A percentile compares a stretch with the other conserved stretches of the same genome.
These are phyloP conservation scores for Napeogenes sylphis DNA, from an alignment of 2,888 invertebrate genomes.

Conservation along the genomic window DNA sequence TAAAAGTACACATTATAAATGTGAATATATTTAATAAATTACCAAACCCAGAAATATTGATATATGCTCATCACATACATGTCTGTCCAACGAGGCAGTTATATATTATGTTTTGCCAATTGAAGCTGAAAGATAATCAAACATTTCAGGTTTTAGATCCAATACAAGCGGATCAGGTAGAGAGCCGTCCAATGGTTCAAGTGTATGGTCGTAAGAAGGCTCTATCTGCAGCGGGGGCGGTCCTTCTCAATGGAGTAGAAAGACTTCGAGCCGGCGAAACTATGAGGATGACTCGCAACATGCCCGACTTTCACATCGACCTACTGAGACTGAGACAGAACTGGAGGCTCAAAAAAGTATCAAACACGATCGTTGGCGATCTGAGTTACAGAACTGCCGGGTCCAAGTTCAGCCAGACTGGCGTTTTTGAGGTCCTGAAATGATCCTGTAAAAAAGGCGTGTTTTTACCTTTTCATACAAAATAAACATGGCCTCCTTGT, in stretches of 20 bases:
- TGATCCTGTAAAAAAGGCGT: too few species aligned
- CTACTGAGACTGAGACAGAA: slow-evolving; percentile 91
- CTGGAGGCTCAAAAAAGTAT: slow-evolving; percentile 97
- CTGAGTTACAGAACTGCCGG: slow-evolving; percentile 97
- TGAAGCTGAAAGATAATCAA: neutral
- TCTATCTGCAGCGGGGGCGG: slow-evolving; percentile 89
- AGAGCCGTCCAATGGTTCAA: slow-evolving; percentile 91
- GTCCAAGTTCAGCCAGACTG: slow-evolving; percentile 94
- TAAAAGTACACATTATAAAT: too few species aligned
- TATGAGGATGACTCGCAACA: slow-evolving; percentile 83
- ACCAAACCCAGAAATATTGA: too few species aligned
- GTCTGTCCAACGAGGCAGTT: too few species aligned
- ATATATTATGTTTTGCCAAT: neutral
- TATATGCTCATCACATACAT: too few species aligned
- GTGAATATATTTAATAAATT: too few species aligned
- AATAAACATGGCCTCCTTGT: too few species aligned
- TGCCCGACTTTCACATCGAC: slow-evolving; percentile 95
- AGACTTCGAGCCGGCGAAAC: slow-evolving; percentile 89
- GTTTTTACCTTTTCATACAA: too few species aligned
- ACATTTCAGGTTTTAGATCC: slow-evolving; percentile 84
- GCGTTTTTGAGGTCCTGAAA: slow-evolving; percentile 90
- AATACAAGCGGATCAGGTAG: slow-evolving; percentile 88
- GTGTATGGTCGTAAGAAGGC: slow-evolving; percentile 96
- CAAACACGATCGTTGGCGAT: slow-evolving; percentile 96
- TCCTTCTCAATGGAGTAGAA: slow-evolving; percentile 91